Conservation (phyloP, 2,888 invertebrate species). For the Alentia gelatinosa region DNA sequence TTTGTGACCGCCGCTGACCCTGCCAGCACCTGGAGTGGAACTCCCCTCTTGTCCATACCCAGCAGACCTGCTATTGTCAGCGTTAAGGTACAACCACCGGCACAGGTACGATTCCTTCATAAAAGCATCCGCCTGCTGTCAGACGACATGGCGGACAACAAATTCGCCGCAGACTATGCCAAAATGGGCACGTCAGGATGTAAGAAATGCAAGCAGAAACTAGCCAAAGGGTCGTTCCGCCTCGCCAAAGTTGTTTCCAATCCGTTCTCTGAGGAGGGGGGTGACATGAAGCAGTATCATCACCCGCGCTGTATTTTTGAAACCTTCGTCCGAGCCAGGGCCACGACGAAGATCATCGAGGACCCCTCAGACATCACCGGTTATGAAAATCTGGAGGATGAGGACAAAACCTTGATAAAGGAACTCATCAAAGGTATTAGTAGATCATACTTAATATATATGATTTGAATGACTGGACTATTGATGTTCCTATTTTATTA, state of each 20-base stretch:
- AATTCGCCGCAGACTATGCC: conserved; percentile 87
- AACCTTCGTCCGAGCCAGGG: conserved; percentile 88
- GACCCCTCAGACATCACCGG: conserved; percentile 89
- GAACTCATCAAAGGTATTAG: conserved; percentile 84
- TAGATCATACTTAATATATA: background rate
- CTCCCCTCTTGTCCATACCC: background rate
- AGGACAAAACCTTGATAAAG: conserved; percentile 86
- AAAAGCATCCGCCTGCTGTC: too few species aligned
- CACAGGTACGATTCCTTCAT: too few species aligned
- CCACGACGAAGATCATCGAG: conserved; percentile 91
- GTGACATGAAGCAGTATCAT: conserved; percentile 91
- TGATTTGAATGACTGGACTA: background rate
- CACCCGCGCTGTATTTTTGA: conserved; percentile 91
- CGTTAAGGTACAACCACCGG: too few species aligned
- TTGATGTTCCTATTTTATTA: conserved; percentile 21
- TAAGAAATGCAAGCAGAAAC: conserved; percentile 91
- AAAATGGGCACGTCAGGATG: conserved; percentile 91
- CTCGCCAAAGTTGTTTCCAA: conserved; percentile 90
- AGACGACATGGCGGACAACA: conserved; percentile 78
- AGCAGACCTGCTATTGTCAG: too few species aligned
- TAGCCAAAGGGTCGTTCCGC: conserved; percentile 87
- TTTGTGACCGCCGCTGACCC: too few species aligned
- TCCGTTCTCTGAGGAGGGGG: conserved; percentile 87
- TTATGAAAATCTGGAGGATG: conserved; percentile 86
- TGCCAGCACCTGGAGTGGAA: background rate